Evolutionary conservation across 2,797 vertebrate genomes (phyloP), one percentile per base, ranked within the genome.

Genomic region (Cynodonichthys magdalenae): DNA sequence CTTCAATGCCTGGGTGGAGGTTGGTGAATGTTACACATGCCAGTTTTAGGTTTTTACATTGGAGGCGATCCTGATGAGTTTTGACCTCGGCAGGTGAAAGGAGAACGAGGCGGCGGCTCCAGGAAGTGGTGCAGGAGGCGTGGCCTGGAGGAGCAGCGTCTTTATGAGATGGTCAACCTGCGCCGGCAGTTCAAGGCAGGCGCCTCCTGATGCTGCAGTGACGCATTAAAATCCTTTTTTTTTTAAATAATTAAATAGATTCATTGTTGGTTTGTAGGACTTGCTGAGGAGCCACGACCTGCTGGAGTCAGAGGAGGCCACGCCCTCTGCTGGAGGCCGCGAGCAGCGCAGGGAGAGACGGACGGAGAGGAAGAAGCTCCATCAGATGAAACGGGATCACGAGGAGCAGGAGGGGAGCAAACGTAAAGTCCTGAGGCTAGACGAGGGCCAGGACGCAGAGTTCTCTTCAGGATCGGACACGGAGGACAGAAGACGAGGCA

Each of bases 1-100:
- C 77, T 98, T 98, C 83, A 97, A 96, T 0, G 79, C 93, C 61
- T 98, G 96, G 96, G 88, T 98, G 71, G 95, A 96, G 95, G 97
- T 97, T 73, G 83, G 92, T 41, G 6, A 14, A 34, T 54, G 54
- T 44, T 1, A 50, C 49, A 11, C 1, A 18, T 53, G 42, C 5
- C 5, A 19, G 15, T 10, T 1, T 14, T 15, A 18, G 31, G 19
- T 15, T 31, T 0, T 24, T 14, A 27, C 15, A 0, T 3, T 2
- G 0, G 5, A 44, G 15, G 27, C 10, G 9, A 7, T 7, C 7
- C 31, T 60, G 34, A 28, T 47, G 1, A 42, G 29, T 1, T 42
- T 57, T 71, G 53, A 42, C 4, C 45, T 57, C 51, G 46, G 55
- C 85, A 98, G 96, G 93, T 95, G 52, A 98, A 98, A 66, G 93